phyloP scores from a whole-genome alignment of 2,113 vertebrate genomes.

The Clarias macrocephalus region DNA sequence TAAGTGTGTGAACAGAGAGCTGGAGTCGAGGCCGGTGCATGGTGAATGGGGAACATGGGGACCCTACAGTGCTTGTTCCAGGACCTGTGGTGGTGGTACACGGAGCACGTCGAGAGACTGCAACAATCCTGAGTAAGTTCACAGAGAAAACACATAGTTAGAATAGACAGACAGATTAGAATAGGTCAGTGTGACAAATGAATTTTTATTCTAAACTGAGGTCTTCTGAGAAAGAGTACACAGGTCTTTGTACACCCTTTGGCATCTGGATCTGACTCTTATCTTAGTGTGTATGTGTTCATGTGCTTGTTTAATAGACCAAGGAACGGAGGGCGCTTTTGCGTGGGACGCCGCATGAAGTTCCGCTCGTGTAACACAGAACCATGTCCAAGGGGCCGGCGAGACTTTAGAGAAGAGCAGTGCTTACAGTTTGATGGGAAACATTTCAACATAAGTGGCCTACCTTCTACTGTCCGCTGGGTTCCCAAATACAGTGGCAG shows the following conservation, averaged over 20 bases:
- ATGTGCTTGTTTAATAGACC: constrained; percentile 73
- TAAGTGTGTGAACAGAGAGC: constrained; percentile 87
- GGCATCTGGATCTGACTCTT: neutral
- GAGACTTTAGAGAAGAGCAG: constrained; percentile 92
- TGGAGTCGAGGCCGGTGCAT: constrained; percentile 83
- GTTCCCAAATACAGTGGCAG: constrained; percentile 95
- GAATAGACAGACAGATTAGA: neutral
- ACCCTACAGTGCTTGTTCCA: constrained; percentile 87
- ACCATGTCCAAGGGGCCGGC: constrained; percentile 84
- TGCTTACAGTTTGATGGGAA: constrained; percentile 92
- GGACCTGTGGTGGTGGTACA: constrained; percentile 94
- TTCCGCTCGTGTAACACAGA: constrained; percentile 96
- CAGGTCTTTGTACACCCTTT: neutral
- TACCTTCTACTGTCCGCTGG: constrained; percentile 89
- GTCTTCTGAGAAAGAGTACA: neutral
- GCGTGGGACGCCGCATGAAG: constrained; percentile 94
- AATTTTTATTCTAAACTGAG: neutral
- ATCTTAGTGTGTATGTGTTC: neutral
- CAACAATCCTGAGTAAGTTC: constrained; percentile 88
- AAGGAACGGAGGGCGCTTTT: constrained; percentile 90
- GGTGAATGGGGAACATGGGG: constrained; percentile 95
- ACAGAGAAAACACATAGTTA: neutral
- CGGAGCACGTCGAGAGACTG: constrained; percentile 86
- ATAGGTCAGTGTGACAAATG: neutral
- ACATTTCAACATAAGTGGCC: constrained; percentile 95